Base-by-base conservation (phyloP, 2,113 vertebrate species). In the Uria lomvia region DNA sequence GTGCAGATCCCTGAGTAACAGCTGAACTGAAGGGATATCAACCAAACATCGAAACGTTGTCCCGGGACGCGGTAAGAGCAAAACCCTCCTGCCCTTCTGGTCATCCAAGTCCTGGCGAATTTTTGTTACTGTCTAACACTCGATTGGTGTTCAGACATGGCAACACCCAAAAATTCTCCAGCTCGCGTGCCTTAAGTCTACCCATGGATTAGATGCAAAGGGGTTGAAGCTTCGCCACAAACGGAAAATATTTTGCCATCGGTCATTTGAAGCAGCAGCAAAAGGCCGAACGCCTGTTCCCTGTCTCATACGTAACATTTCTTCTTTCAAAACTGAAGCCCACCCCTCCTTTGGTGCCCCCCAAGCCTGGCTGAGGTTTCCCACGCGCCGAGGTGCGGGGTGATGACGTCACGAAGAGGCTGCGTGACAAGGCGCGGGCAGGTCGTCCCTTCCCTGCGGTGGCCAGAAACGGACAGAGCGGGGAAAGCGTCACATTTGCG, bases 361-460 rank as follows among this genome's bases (percentile, higher is more conserved):
- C 10, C 20, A 5, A 11, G 43, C 62, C 68, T 23, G 34, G 55
- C 75, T 36, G 55, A 80, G 62, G 29, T 23, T 45, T 56, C 42
- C 86, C 53, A 30, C 0, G 4, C 68, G 55, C 11, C 56, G 16
- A 75, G 80, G 21, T 1, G 5, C 23, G 38, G 34, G 47, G 42
- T 7, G 47, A 47, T 7, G 19, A 45, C 5, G 0, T 24, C 27
- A 16, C 3, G 27, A 49, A 43, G n/a, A 38, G 8, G 38, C 40
- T 3, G 0, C 0, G 8, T 12, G 45, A 38, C 16, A 11, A 66
- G 32, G 58, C 58, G 55, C 2, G 0, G 60, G 42, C 22, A 34
- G 9, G 40, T 38, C 1, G 3, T 24, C 36, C 29, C 26, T 65
- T 21, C 49, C 49, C 22, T 0, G 7, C 27, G 26, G 29, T 6